A percentile compares a stretch with the other conserved stretches of the same genome.
Conservation (phyloP, 2,888 invertebrate species). For the Liodrosophila aerea region DNA sequence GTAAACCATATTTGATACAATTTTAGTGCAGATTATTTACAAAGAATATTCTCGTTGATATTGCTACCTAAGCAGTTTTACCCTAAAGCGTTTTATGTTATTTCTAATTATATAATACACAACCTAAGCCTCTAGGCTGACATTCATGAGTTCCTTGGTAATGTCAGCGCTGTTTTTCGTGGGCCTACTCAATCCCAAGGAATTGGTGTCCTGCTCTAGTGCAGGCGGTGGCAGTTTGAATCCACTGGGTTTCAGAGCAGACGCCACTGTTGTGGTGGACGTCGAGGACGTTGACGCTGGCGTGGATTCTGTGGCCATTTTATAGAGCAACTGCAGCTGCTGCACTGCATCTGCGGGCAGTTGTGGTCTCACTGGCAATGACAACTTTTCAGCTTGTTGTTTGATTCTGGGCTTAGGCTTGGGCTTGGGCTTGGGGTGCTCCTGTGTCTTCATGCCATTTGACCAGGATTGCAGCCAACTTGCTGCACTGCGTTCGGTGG, state of each 20-base stretch:
- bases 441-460: slow-evolving; percentile 83
- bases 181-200: slow-evolving; percentile 37
- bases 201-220: slow-evolving; percentile 41
- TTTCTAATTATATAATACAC: slow-evolving; percentile 12
- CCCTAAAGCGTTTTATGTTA: not conserved
- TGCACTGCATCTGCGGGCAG: slow-evolving; percentile 81
- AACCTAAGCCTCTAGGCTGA: slow-evolving; percentile 81
- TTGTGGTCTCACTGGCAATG: slow-evolving; percentile 64
- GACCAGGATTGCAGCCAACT: slow-evolving; percentile 86
- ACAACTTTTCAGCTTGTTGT: slow-evolving; percentile 15
- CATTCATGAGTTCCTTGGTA: slow-evolving; percentile 85
- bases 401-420: slow-evolving; percentile 22
- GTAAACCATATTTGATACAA: no score
- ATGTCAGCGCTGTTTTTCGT: slow-evolving; percentile 83
- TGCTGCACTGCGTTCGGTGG: slow-evolving; percentile 66
- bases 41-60: not conserved
- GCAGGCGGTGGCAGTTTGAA: slow-evolving; percentile 59
- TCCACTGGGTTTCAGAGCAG: slow-evolving; percentile 40
- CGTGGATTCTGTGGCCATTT: slow-evolving; percentile 65
- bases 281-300: slow-evolving; percentile 1
- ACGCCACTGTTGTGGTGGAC: slow-evolving; percentile 23
- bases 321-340: slow-evolving; percentile 81
- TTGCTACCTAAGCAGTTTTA: slow-evolving; percentile 4
- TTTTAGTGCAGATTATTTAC: slow-evolving; percentile 13
- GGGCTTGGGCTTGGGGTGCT: slow-evolving; percentile 29